Evolutionary conservation across 2,113 vertebrate genomes (phyloP).

Genomic region (Gymnocephalus cernua): DNA sequence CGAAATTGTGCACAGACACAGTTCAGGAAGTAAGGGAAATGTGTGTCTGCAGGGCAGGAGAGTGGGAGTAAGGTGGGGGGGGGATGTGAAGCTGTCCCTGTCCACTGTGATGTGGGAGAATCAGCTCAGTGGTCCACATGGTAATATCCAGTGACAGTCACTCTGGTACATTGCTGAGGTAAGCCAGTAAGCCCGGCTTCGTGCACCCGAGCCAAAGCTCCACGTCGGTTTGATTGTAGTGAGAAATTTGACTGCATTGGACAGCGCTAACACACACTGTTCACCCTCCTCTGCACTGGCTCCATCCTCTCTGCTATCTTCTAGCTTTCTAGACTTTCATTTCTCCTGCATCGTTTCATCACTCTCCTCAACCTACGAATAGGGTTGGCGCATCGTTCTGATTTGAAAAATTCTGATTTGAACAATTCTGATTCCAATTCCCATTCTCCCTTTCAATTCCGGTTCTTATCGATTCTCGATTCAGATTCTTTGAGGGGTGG

Average conservation of each 20-base stretch:
- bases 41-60: conserved; percentile 50
- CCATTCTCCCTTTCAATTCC: too few relatives aligned
- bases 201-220: conserved; percentile 58
- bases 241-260: conserved; percentile 47
- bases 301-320: conserved; percentile 23
- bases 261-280: conserved; percentile 33
- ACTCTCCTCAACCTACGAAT: not conserved
- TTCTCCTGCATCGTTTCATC: conserved; percentile 1
- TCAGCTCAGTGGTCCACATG: conserved; percentile 63
- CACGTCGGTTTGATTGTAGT: conserved; percentile 53
- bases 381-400: too few relatives aligned
- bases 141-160: conserved; percentile 80
- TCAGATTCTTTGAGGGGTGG: too few relatives aligned
- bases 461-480: too few relatives aligned
- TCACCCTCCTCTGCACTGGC: conserved; percentile 21
- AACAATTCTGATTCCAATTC: too few relatives aligned
- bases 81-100: conserved; percentile 40
- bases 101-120: conserved; percentile 52
- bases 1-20: conserved; percentile 62
- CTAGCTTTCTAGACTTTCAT: too few relatives aligned
- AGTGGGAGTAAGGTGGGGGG: conserved; percentile 41
- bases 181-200: conserved; percentile 64
- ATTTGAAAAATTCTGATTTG: too few relatives aligned
- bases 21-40: conserved; percentile 56
- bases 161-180: conserved; percentile 77